Evolutionary conservation across 2,113 vertebrate genomes (phyloP), one percentile per base, ranked within the genome.

Genomic region (Rhea pennata): DNA sequence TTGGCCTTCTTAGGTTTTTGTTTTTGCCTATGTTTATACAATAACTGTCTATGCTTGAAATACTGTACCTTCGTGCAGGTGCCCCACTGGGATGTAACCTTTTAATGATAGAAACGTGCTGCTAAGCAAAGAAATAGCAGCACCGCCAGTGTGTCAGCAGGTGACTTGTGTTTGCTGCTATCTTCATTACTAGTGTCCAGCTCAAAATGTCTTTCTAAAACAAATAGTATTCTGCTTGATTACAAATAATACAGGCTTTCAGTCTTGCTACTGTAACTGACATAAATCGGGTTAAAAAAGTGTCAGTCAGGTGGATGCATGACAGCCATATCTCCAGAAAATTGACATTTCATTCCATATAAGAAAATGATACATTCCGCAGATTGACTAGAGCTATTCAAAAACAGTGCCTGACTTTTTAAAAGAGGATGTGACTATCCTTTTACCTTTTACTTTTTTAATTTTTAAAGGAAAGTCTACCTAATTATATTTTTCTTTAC

Each of bases 201-300:
- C 15, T 87, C 65, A 84, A 81, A 51, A 87, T 42, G 10, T 91
- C 15, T 92, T 82, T 94, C 44, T 84, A 67, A 86, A 93, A 66
- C 21, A 93, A 93, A 83, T 44, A 91, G 12, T 82, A 87, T 85
- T 90, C 71, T 92, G 15, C 31, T 82, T 93, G 71, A 88, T 93
- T 90, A 27, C 56, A 84, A 93, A 92, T 91, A 92, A 95, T 94
- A 71, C 56, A 76, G 79, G 50, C 58, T 96, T 96, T 95, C 93
- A 77, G 33, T 92, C 58, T 92, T 92, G 46, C 50, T 70, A 54
- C 62, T 58, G 7, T 87, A 96, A 83, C 66, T 87, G 93, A 95
- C 66, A 93, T 73, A 89, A 96, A 93, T 92, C 6, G 0, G 42
- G 36, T 81, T 88, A 84, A 75, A 74, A 74, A 61, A 40, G 29